Evolutionary conservation across 2,113 vertebrate species (phyloP), one percentile per base, ranked within the genome.

Genomic region (Poeciliopsis occidentalis): DNA sequence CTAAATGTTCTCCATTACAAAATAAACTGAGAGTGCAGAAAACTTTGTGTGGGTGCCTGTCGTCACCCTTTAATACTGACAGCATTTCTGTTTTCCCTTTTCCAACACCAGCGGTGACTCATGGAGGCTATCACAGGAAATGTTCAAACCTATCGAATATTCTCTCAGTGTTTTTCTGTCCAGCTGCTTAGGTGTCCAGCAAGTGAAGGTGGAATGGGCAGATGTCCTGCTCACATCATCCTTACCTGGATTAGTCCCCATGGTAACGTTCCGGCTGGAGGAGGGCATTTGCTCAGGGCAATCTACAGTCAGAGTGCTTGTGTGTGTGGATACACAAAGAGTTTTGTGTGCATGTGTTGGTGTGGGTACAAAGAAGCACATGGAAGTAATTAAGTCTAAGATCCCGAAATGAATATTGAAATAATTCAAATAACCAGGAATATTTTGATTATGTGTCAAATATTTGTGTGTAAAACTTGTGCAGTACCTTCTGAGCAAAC

Each of bases 241-340:
- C 86, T 79, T 76, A 87, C 87, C 78, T 90, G 94, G 93, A 95
- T 95, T 94, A 94, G 93, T 95, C 82, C 78, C 94, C 88, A 92
- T 85, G 84, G 93, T 78, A 92, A 92, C 87, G 75, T 90, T 90
- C 91, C 92, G 91, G 85, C 90, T 91, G 91, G 81, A 92, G 81
- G 80, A 90, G 92, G 88, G 78, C 89, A 86, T 93, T 94, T 92
- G 80, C 83, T 89, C 81, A 88, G 83, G 60, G 71, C 71, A 84
- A 65, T 74, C 68, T 78, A 81, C 83, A 70, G 87, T 69, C 37
- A 34, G 68, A 30, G 47, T 63, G 70, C 67, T 60, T 47, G 34
- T 78, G 44, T 78, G 39, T 73, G 69, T 39, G 57, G 51, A 30
- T 62, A 60, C 34, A 73, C 47, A 82, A 70, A 70, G 62, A 69